A percentile compares a stretch with the other conserved stretches of the same genome.
phyloP scores from a whole-genome alignment of 2,888 invertebrate species.

The Heteromyza rotundicornis region DNA sequence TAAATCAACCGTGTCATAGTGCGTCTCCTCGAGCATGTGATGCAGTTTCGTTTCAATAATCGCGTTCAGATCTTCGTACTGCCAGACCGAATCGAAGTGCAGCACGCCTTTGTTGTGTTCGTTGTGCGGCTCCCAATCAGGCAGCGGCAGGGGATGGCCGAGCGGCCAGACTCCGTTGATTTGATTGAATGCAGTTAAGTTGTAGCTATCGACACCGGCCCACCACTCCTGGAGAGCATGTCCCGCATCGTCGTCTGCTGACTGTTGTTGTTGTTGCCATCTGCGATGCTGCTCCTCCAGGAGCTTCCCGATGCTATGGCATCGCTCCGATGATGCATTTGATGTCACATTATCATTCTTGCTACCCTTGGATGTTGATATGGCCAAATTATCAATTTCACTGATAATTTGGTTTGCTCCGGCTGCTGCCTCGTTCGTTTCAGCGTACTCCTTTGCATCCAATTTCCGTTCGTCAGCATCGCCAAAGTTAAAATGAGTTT shows the following conservation, averaged over 20 bases:
- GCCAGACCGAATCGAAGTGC: slow-evolving; percentile 62
- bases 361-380: slow-evolving; percentile 21
- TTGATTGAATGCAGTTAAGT: slow-evolving; percentile 63
- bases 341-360: slow-evolving; percentile 54
- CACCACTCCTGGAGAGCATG: slow-evolving; percentile 38
- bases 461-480: too few relatives aligned
- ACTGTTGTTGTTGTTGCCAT: slow-evolving; percentile 30
- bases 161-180: slow-evolving; percentile 69
- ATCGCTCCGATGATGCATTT: slow-evolving; percentile 55
- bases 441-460: slow-evolving; percentile 15
- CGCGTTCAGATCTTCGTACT: slow-evolving; percentile 81
- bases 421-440: slow-evolving; percentile 26
- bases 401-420: slow-evolving; percentile 22
- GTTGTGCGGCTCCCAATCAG: slow-evolving; percentile 70
- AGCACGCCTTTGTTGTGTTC: slow-evolving; percentile 61
- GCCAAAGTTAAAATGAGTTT: slow-evolving; percentile 40
- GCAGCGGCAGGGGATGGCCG: slow-evolving; percentile 76
- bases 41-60: slow-evolving; percentile 81
- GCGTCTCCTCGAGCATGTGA: slow-evolving; percentile 79
- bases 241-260: slow-evolving; percentile 10
- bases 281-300: slow-evolving; percentile 47
- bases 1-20: slow-evolving; percentile 89
- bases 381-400: slow-evolving; percentile 24
- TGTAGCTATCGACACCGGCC: slow-evolving; percentile 59
- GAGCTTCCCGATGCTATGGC: slow-evolving; percentile 52